Base-by-base conservation (phyloP, 2,113 vertebrate species). In the Calidris pygmaea region DNA sequence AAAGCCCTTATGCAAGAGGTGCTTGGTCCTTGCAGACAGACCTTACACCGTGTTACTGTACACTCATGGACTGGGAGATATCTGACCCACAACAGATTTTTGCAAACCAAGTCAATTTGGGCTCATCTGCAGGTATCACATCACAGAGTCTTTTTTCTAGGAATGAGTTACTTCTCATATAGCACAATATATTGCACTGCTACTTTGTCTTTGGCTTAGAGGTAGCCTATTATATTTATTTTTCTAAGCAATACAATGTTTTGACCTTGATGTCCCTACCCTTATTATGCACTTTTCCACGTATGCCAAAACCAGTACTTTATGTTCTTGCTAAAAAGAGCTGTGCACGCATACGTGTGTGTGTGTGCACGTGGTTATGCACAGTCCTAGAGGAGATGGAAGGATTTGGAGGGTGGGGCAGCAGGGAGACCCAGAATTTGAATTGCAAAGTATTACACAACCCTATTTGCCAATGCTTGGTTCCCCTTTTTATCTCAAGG, bases 331-430 rank as follows among this genome's bases (percentile, higher is more conserved):
- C 47, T 48, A 26, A 35, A 37, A 41, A 21, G 17, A 26, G 34
- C 14, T 8, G 56, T 18, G n/a, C 5, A 1, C 2, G 8, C 39
- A 3, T 1, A 12, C n/a, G 27, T 4, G 34, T 32, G n/a, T 12
- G 68, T 18, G 62, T 58, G 15, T 2, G 11, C 23, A 26, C 0
- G 1, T 2, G 12, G 29, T 67, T 29, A 4, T 16, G 43, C 62
- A 52, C 62, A 16, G 1, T 1, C 29, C 32, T 22, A 71, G 52
- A 34, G 34, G 7, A 93, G n/a, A 59, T 14, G 50, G 50, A 45
- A 17, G 37, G 47, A 89, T 82, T 23, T 63, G 70, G 37, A 95
- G 70, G n/a, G 41, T 53, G 55, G 24, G 43, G 60, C 60, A 93
- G 67, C 48, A 80, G 30, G 34, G 37, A 87, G 73, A 72, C 68